These are phyloP conservation scores for Drepana falcataria DNA, from an alignment of 2,888 invertebrate genomes.

Conservation along the genomic window DNA sequence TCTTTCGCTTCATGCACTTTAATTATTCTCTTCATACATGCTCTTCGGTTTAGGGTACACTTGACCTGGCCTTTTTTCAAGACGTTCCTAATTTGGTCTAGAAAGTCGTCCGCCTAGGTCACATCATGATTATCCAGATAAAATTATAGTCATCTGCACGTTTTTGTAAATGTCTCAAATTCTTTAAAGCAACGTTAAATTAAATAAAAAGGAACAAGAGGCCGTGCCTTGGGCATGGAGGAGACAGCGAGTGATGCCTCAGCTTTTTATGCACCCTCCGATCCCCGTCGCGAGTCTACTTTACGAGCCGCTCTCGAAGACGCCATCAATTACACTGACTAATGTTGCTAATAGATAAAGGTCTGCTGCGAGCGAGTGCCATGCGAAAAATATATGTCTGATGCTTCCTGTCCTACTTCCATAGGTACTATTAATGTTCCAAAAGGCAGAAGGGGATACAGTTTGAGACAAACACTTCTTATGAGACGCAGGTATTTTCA, in stretches of 20 bases:
- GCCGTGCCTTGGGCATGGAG: constrained; percentile 18
- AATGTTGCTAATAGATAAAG: constrained; percentile 27
- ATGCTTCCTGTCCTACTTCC: constrained; percentile 20
- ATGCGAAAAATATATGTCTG: constrained; percentile 22
- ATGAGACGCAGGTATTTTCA: constrained; percentile 11
- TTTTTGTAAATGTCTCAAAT: background rate
- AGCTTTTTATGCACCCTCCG: constrained; percentile 23
- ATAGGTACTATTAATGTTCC: constrained; percentile 6
- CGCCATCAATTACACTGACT: constrained; percentile 23
- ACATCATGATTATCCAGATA: too few species aligned
- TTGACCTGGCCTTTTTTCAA: too few species aligned
- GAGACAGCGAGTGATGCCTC: constrained; percentile 34
- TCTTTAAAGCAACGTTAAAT: background rate
- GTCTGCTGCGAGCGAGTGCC: constrained; percentile 24
- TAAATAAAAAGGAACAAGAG: background rate
- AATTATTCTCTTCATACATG: too few species aligned
- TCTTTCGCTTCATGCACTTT: too few species aligned
- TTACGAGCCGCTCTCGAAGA: constrained; percentile 18
- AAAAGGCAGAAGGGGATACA: background rate
- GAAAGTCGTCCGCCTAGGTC: too few species aligned
- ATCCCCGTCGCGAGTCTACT: constrained; percentile 12
- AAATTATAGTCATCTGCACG: too few species aligned
- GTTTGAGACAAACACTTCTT: constrained; percentile 5
- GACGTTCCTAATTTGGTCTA: too few species aligned
- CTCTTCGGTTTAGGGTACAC: too few species aligned